Base-by-base conservation (phyloP, 2,888 invertebrate species). In the Flexamia atlantica region DNA sequence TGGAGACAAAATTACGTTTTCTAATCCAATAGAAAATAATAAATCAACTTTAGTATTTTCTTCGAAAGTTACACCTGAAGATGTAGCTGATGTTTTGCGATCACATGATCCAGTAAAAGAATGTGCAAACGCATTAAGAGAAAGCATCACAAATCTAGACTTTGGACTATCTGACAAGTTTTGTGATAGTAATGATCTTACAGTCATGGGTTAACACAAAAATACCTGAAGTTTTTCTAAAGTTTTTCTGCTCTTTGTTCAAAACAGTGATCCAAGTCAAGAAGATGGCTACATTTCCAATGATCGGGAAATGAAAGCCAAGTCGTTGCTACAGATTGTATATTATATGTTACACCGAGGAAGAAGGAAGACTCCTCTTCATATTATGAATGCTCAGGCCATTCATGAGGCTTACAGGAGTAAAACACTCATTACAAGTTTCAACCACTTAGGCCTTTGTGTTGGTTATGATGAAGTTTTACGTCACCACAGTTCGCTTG, bases 391-490 rank as follows among this genome's bases (percentile, higher is more conserved):
- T 53, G 53, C 10, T 4, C 10, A 53, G 20, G 53, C 53, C 4
- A 53, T 53, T 17, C 53, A 53, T 53, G 53, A 53, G n/a, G 17
- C 9, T 10, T 53, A n/a, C 20, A 53, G n/a, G 53, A 53, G 53
- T 17, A 53, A 53, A 53, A 53, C 53, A 4, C n/a, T 53, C 4
- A 53, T 53, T n/a, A 53, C 53, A n/a, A 53, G 53, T 53, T 53
- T 53, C 17, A 53, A 53, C 20, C 53, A 53, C n/a, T 53, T 53
- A n/a, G 53, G 53, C 17, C n/a, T 53, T 53, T 53, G 53, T n/a
- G 20, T 12, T 4, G 17, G 53, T n/a, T 53, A 53, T 17, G n/a
- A 17, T 53, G 53, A 53, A 53, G 53, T 53, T n/a, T 12, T 53
- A 7, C 9, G 53, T 4, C 53, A 17, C 20, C 53, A 53, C 53